Base-by-base conservation (phyloP, 2,888 invertebrate genomes). In the Gryllus longicercus region DNA sequence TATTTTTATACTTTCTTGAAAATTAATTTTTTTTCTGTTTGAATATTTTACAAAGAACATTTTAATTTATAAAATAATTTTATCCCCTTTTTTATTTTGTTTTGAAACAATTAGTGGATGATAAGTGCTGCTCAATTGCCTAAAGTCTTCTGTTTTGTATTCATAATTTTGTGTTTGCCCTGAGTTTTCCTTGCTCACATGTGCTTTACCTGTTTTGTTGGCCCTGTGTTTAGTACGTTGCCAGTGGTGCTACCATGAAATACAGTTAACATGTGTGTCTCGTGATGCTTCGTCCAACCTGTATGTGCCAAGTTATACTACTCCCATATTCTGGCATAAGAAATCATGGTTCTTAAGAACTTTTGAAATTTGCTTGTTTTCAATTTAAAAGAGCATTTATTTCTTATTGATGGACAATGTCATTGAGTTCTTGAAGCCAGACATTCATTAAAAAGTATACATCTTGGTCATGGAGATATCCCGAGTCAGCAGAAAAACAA, bases 171-270 rank as follows among this genome's bases (percentile, higher is more conserved):
- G 63, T 63, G 63, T 63, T 63, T 63, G 63, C n/a, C n/a, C 63
- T 63, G 3, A 63, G n/a, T n/a, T 18, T 14, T 63, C n/a, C 63
- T 63, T 63, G 63, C 63, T 63, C 63, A 63, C 63, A 63, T 63
- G 63, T 63, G 63, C 63, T 63, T 63, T 63, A 63, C 63, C 63
- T 63, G 63, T 63, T 63, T n/a, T 63, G 63, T 63, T 63, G 16
- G 63, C 16, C 63, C 63, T 63, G 63, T 63, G n/a, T 38, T 38
- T 38, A 38, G 38, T 38, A 38, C 38, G 0, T 38, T 18, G 63
- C 63, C 63, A 63, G 63, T 63, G 63, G n/a, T 63, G 63, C 63
- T 63, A 63, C n/a, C n/a, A 18, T 63, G n/a, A 63, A 63, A 63
- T 14, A 63, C 63, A 63, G 38, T 8, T 38, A 38, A 38, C 38